Conservation (phyloP, 2,113 vertebrate genomes). For the Atrichornis clamosus region DNA sequence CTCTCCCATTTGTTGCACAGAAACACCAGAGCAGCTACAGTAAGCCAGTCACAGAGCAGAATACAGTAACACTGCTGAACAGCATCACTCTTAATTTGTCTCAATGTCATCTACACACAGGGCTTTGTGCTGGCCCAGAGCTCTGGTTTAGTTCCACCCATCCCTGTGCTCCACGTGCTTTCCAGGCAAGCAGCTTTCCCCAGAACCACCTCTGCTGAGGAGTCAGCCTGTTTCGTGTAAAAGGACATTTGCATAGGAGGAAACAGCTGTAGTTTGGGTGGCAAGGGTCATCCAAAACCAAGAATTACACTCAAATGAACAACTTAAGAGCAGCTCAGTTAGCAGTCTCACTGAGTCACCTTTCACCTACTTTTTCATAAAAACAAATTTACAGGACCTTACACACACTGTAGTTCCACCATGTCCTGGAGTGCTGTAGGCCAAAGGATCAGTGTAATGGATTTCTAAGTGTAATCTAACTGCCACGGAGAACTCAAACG, state of each 20-base stretch:
- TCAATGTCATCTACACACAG: neutral
- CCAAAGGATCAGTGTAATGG: neutral
- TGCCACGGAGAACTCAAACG: neutral
- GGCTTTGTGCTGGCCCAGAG: neutral
- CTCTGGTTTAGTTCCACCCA: neutral
- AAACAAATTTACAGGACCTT: neutral
- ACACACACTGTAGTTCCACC: neutral
- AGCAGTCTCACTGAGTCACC: neutral
- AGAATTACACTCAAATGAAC: neutral
- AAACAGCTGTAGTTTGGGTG: constrained; percentile 19
- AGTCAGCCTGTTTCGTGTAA: neutral
- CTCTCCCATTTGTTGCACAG: neutral
- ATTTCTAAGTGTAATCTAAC: neutral
- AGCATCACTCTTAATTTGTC: neutral
- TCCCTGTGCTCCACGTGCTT: neutral
- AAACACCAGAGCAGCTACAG: neutral
- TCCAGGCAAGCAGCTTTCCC: neutral
- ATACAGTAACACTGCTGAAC: neutral
- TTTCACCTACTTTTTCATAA: neutral
- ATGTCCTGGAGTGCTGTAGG: neutral
- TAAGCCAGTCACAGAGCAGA: neutral
- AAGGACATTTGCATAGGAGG: constrained; percentile 2
- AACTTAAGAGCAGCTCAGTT: neutral
- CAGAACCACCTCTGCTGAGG: neutral
- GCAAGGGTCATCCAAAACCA: neutral